Percentiles rank a stretch among this genome's conserved stretches.
These are phyloP conservation scores for Sebastes trivittatus DNA, from an alignment of 2,797 vertebrate species.

Conservation along the genomic window DNA sequence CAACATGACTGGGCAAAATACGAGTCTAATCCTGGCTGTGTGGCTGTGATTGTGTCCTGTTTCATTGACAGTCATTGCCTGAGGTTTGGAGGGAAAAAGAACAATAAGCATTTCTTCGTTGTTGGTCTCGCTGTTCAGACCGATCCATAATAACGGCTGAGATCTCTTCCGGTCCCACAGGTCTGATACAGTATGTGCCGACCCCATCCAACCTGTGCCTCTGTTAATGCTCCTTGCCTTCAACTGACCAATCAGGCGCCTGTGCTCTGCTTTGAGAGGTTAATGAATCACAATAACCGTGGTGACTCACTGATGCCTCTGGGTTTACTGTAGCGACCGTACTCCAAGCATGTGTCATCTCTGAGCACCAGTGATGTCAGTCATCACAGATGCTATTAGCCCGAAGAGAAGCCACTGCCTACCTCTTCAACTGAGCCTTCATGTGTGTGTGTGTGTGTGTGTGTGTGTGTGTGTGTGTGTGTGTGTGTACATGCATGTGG, in stretches of 20 bases:
- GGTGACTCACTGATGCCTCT: constrained; percentile 28
- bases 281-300: constrained; percentile 33
- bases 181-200: not conserved
- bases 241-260: constrained; percentile 3
- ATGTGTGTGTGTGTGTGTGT: not conserved
- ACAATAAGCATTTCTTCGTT: not conserved
- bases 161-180: not conserved
- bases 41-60: not conserved
- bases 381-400: constrained; percentile 35
- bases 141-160: not conserved
- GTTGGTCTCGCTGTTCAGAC: not conserved
- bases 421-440: not conserved
- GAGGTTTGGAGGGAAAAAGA: not conserved
- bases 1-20: not conserved
- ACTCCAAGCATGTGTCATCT: constrained; percentile 37
- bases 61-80: not conserved
- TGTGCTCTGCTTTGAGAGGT: constrained; percentile 19
- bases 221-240: not conserved
- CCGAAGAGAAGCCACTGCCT: constrained; percentile 13
- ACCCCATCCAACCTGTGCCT: constrained; percentile 3
- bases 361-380: constrained; percentile 36
- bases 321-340: constrained; percentile 27
- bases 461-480: not conserved
- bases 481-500: not conserved
- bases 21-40: not conserved